Evolutionary conservation across 2,888 invertebrate species (phyloP), one percentile per base, ranked within the genome.

Genomic region (Meganola albula): DNA sequence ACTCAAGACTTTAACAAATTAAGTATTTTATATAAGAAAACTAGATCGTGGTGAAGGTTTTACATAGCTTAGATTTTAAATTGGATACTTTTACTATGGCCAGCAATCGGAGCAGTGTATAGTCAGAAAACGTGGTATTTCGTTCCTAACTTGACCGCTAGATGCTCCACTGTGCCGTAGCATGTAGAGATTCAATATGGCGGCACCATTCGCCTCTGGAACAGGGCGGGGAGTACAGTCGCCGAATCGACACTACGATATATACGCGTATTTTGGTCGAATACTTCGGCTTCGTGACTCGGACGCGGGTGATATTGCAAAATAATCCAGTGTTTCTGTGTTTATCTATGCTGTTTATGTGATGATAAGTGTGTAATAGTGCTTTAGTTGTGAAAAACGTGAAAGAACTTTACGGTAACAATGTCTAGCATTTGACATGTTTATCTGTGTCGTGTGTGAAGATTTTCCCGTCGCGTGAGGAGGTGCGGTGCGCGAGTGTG

Each of bases 401-500:
- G 78, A 72, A 79, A 79, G 73, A 72, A 78, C 75, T 77, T 78
- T 80, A 76, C 74, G 78, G 83, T 80, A 83, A 84, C 83, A 79
- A 84, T 85, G 84, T 85, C 78, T 83, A 83, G 78, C 69, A 82
- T 80, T 85, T 85, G 85, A 85, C 85, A 85, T 85, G 85, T 85
- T 85, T 85, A 85, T 85, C 85, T 84, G 84, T 85, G 82, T 77
- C 83, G 84, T 85, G 82, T 84, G 82, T 84, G 85, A 85, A 84
- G 85, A 84, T 84, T 85, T 85, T 85, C 84, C 85, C 84, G 83
- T 85, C 73, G 83, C 75, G 84, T 84, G 83, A 84, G 83, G 82
- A 80, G 80, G 76, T 75, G 75, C 64, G 53, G 74, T 77, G 76
- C 62, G 72, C 58, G 65, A 63, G 83, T 82, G 83, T 77, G 79